Evolutionary conservation across 2,888 invertebrate genomes (phyloP).

Genomic region (Rotaria macrura): DNA sequence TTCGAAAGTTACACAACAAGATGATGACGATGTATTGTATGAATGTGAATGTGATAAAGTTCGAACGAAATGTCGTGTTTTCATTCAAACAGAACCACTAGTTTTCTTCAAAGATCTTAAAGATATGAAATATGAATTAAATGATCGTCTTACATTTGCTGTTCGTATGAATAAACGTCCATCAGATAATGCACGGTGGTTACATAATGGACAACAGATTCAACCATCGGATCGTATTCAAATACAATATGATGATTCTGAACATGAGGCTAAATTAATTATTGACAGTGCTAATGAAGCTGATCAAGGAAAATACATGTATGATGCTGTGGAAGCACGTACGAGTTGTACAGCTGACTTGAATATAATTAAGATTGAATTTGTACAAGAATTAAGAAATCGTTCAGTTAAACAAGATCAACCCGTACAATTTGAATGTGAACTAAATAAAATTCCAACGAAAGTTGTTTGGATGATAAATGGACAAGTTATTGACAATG

Average conservation of each 20-base stretch:
- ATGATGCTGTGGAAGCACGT: conserved; percentile 27
- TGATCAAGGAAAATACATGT: conserved; percentile 29
- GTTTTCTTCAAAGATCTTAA: background rate
- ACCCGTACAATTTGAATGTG: conserved; percentile 22
- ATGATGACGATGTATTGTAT: background rate
- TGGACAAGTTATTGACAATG: conserved; percentile 22
- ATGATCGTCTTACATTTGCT: background rate
- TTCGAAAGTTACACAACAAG: background rate
- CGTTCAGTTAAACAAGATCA: conserved; percentile 28
- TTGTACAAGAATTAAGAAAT: conserved; percentile 31
- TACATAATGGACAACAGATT: conserved; percentile 27
- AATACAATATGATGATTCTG: background rate
- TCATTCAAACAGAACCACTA: background rate
- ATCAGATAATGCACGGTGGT: conserved; percentile 22
- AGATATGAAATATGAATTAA: background rate
- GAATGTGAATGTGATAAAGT: conserved; percentile 13
- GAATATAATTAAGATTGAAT: background rate
- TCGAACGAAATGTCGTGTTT: background rate
- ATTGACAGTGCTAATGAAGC: background rate
- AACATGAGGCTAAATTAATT: conserved; percentile 21
- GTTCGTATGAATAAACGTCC: conserved; percentile 11
- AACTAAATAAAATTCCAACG: conserved; percentile 25
- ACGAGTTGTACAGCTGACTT: conserved; percentile 25
- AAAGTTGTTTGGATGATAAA: conserved; percentile 27
- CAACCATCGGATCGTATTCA: background rate